Evolutionary conservation across 2,888 invertebrate genomes (phyloP).

Genomic region (Dynastes grantii): DNA sequence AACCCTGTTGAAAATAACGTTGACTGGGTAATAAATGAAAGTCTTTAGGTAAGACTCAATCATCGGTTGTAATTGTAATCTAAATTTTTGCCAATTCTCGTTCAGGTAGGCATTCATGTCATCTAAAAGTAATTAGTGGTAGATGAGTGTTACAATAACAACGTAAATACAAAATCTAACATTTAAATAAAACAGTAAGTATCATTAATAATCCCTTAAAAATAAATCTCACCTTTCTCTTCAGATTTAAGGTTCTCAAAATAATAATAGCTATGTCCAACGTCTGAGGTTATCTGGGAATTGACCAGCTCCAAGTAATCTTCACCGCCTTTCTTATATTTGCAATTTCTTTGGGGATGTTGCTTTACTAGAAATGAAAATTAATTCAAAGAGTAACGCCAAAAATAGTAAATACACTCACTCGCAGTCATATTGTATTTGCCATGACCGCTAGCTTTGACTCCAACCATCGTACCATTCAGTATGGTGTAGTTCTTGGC

Average conservation of each 20-base stretch:
- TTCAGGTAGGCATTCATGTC: constrained; percentile 7
- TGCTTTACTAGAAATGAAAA: not conserved
- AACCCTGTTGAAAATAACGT: not conserved
- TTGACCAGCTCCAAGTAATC: not conserved
- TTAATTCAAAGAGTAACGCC: not conserved
- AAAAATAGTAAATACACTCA: not conserved
- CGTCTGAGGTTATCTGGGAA: not conserved
- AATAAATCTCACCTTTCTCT: not conserved
- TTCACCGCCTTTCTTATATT: not conserved
- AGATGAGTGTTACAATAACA: too few species aligned
- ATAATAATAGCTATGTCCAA: not conserved
- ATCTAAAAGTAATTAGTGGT: not conserved
- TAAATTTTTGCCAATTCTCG: constrained; percentile 13
- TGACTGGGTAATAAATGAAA: not conserved
- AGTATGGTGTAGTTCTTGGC: constrained; percentile 30
- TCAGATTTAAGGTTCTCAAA: constrained; percentile 11
- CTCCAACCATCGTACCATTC: constrained; percentile 33
- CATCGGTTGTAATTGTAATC: not conserved
- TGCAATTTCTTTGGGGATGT: too few species aligned
- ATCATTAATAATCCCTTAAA: not conserved
- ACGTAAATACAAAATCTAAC: not conserved
- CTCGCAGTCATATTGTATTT: constrained; percentile 1
- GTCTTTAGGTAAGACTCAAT: not conserved
- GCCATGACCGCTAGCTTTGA: constrained; percentile 44
- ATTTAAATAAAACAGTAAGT: not conserved